Percentiles rank a stretch among this genome's conserved stretches.
Conservation (phyloP, 2,797 vertebrate species). For the Vultur gryphus region DNA sequence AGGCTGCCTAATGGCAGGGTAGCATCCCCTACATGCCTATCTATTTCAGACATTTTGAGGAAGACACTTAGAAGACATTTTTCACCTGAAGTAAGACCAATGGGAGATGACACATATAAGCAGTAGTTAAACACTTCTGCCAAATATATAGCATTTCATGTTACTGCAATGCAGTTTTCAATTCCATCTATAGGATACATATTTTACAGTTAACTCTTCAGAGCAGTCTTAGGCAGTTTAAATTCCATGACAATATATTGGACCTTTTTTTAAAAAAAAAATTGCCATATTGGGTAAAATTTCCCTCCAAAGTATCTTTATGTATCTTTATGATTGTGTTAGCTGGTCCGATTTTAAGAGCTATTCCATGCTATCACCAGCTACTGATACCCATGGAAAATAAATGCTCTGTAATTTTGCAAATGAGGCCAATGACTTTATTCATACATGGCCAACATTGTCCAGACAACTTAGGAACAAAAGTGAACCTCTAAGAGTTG, state of each 20-base stretch:
- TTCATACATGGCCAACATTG: neutral
- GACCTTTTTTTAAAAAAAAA: neutral
- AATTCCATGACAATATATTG: neutral
- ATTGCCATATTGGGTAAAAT: neutral
- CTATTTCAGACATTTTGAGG: neutral
- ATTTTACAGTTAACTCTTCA: neutral
- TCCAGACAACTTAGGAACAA: neutral
- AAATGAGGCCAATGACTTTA: neutral
- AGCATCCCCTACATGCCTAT: no score
- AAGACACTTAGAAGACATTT: neutral
- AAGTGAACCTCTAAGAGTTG: neutral
- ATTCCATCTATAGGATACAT: neutral
- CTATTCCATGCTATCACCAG: neutral
- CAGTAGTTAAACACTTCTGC: neutral
- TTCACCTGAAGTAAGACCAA: neutral
- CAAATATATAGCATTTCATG: neutral
- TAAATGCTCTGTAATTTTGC: neutral
- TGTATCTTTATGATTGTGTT: neutral
- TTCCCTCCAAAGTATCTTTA: neutral
- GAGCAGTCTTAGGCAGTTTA: neutral
- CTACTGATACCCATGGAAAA: neutral
- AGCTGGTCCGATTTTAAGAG: neutral
- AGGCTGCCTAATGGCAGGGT: neutral
- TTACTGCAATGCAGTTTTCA: neutral
- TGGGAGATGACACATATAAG: neutral